Conservation (phyloP, 2,797 vertebrate species). For the Todus mexicanus region DNA sequence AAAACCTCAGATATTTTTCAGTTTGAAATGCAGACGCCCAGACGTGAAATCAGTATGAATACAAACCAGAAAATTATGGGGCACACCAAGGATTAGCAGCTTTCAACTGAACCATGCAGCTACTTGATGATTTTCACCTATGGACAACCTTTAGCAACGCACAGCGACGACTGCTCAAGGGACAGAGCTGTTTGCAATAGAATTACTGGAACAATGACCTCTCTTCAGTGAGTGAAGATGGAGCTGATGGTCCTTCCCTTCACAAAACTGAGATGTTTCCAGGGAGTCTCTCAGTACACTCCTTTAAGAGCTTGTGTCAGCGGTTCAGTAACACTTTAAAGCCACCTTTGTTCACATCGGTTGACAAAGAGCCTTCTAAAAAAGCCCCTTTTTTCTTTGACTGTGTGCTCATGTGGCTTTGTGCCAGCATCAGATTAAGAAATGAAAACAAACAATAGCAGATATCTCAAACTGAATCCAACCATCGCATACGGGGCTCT, state of each 20-base stretch:
- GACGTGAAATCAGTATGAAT: constrained; percentile 16
- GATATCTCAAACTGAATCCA: not conserved
- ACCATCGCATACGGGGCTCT: not conserved
- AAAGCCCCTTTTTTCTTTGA: not conserved
- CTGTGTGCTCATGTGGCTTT: not conserved
- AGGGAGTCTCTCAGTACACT: not conserved
- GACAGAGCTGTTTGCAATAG: not conserved
- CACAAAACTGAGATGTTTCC: not conserved
- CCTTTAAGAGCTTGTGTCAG: not conserved
- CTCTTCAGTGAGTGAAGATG: not conserved
- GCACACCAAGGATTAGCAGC: not conserved
- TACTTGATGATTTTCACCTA: not conserved
- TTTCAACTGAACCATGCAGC: not conserved
- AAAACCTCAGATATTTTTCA: not conserved
- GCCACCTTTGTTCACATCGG: not conserved
- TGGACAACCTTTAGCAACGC: not conserved
- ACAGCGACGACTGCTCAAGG: not conserved
- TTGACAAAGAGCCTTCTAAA: not conserved
- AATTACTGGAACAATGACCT: not conserved
- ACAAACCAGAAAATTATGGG: not conserved
- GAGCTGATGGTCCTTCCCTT: not conserved
- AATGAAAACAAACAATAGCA: not conserved
- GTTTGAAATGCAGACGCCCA: not conserved
- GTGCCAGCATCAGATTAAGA: not conserved
- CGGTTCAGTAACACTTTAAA: not conserved